A percentile compares a stretch with the other conserved stretches of the same genome.
Evolutionary conservation across 2,113 vertebrate genomes (phyloP).

Genomic region (Chloroceryle aenea): DNA sequence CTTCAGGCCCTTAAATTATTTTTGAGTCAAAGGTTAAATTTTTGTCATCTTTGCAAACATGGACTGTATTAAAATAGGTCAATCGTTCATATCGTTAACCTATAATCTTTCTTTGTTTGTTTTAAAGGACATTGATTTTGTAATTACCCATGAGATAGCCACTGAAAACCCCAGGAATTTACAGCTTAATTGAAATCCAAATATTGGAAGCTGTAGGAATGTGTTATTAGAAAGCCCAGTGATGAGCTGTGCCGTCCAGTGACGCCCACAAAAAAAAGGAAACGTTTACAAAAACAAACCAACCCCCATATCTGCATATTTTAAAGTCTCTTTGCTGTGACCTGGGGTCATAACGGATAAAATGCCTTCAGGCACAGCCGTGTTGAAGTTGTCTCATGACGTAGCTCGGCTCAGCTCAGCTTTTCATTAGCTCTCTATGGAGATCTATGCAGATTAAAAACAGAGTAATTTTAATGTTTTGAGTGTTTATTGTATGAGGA

Average conservation of each 20-base stretch:
- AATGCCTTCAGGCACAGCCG: neutral
- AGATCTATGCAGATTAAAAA: neutral
- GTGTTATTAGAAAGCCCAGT: neutral
- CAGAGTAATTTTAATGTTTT: neutral
- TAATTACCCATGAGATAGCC: constrained; percentile 27
- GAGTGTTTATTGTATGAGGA: neutral
- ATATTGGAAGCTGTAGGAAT: constrained; percentile 7
- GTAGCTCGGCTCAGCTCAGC: neutral
- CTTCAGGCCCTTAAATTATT: neutral
- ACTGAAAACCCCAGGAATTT: constrained; percentile 20
- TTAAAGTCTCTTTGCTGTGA: neutral
- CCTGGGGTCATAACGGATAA: neutral
- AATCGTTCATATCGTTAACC: neutral
- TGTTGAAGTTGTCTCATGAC: neutral
- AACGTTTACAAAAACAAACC: neutral
- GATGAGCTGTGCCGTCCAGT: constrained; percentile 17
- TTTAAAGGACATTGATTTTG: constrained; percentile 55
- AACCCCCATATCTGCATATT: neutral
- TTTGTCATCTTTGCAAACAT: neutral
- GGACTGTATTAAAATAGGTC: neutral
- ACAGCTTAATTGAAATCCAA: constrained; percentile 53
- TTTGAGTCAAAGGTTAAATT: neutral
- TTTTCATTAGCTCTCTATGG: neutral
- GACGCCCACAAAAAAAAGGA: neutral
- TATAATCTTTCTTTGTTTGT: neutral